Percentiles rank a stretch among this genome's conserved stretches.
Evolutionary conservation across 2,113 vertebrate species (phyloP).

Genomic region (Brachyhypopomus gauderio): DNA sequence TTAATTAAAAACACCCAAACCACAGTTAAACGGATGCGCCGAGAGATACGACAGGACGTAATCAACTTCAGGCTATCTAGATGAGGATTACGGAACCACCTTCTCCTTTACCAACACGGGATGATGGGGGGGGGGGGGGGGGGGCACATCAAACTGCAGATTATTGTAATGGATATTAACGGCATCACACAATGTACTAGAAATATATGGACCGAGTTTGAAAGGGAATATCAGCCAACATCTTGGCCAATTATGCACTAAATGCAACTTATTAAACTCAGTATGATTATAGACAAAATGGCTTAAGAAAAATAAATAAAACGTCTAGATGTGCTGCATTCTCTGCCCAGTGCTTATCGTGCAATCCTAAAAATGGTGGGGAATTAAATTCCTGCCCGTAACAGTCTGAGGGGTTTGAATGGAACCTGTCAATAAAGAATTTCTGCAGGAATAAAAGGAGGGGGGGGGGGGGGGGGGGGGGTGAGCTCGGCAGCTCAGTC

Average conservation of each 20-base stretch:
- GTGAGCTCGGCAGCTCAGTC: constrained; percentile 70
- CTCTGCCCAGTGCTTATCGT: constrained; percentile 68
- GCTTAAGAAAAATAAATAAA: constrained; percentile 46
- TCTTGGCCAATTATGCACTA: constrained; percentile 26
- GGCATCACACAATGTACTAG: constrained; percentile 16
- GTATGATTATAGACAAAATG: neutral
- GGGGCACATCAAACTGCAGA: neutral
- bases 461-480: constrained; percentile 64
- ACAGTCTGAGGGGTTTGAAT: constrained; percentile 83
- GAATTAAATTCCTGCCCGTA: constrained; percentile 84
- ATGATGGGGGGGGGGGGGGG: neutral
- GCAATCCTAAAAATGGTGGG: constrained; percentile 78
- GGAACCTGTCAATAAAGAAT: constrained; percentile 87
- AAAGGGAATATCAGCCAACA: constrained; percentile 15
- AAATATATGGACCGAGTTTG: constrained; percentile 7
- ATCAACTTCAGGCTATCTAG: constrained; percentile 5
- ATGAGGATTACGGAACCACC: constrained; percentile 15
- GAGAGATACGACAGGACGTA: constrained; percentile 50
- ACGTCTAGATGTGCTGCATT: constrained; percentile 52
- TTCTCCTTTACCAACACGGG: constrained; percentile 13
- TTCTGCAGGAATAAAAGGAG: constrained; percentile 81
- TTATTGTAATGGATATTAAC: constrained; percentile 14
- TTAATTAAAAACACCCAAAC: constrained; percentile 56
- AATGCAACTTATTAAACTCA: constrained; percentile 40
- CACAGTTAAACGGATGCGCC: constrained; percentile 21